Conservation (phyloP, 1,140 invertebrate genomes). For the Polypedilum pembai region DNA sequence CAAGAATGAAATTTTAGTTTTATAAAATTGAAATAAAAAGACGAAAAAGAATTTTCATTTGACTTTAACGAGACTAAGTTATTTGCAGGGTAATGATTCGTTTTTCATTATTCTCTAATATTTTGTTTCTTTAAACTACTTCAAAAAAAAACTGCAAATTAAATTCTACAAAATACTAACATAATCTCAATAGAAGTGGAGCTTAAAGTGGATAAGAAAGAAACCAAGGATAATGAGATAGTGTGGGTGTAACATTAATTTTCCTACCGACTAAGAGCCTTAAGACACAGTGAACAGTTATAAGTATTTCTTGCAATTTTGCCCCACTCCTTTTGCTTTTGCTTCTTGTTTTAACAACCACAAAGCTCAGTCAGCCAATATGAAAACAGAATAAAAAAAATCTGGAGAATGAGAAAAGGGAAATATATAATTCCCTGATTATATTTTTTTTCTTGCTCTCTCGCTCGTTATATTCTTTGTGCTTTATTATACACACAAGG, state of each 20-base stretch:
- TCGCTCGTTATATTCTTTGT: not conserved
- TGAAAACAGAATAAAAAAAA: not conserved
- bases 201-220: too few species aligned
- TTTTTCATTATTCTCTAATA: too few species aligned
- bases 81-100: too few species aligned
- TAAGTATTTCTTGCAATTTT: not conserved
- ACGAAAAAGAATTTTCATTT: too few species aligned
- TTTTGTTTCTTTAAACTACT: too few species aligned
- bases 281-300: not conserved
- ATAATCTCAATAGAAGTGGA: too few species aligned
- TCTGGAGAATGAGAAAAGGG: not conserved
- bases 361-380: constrained; percentile 1
- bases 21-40: too few species aligned
- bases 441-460: not conserved
- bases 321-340: not conserved
- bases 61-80: too few species aligned
- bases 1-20: too few species aligned
- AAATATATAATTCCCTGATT: not conserved
- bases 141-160: too few species aligned
- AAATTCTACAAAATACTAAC: too few species aligned
- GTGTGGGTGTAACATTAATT: not conserved
- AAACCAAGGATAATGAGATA: too few species aligned
- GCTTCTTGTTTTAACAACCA: not conserved
- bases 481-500: constrained; percentile 17
- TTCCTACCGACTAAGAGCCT: not conserved